Evolutionary conservation across 2,797 vertebrate genomes (phyloP).

Genomic region (Helarctos malayanus): DNA sequence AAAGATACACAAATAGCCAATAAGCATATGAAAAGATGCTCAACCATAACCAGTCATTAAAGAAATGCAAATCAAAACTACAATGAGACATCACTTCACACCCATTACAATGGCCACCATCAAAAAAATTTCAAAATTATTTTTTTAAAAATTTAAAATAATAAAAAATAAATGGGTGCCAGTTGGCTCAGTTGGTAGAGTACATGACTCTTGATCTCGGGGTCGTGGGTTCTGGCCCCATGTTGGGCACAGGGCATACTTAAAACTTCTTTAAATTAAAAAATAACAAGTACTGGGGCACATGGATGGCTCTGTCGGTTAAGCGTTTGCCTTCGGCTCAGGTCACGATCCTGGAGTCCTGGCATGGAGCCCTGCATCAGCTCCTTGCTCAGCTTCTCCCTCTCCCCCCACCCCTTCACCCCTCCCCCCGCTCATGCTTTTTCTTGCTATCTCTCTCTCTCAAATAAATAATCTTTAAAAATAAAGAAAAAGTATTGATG

Average conservation of each 20-base stretch:
- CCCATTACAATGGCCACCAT: neutral
- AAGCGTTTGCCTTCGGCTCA: neutral
- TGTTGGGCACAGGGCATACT: neutral
- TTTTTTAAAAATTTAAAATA: neutral
- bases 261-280: neutral
- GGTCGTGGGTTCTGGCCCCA: neutral
- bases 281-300: neutral
- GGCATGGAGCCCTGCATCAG: neutral
- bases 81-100: neutral
- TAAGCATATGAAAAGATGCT: neutral
- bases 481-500: neutral
- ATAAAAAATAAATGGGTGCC: neutral
- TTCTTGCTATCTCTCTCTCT: neutral
- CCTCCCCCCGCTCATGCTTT: neutral
- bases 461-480: neutral
- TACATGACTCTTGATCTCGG: neutral
- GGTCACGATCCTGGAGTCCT: neutral
- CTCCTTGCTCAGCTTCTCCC: neutral
- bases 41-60: neutral
- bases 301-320: neutral
- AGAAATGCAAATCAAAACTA: slow-evolving; percentile 15
- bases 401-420: neutral
- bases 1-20: neutral
- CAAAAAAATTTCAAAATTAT: neutral
- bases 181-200: neutral